Evolutionary conservation across 2,888 invertebrate species (phyloP).

Genomic region (Panzeria rudis): DNA sequence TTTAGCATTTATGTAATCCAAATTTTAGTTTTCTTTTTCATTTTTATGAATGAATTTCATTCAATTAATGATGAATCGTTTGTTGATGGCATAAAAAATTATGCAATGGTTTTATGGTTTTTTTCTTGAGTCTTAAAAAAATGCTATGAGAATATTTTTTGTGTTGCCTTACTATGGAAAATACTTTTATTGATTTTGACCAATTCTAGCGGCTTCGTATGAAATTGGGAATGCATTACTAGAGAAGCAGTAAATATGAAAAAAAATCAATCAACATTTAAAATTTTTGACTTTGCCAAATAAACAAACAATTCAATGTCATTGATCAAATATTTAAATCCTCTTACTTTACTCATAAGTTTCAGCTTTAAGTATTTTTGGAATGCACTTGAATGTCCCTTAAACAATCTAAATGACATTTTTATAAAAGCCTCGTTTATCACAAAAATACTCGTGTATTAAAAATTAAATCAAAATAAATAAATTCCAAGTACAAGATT

Average conservation of each 20-base stretch:
- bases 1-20: constrained; percentile 62
- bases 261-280: neutral
- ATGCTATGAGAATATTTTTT: constrained; percentile 50
- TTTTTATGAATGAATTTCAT: constrained; percentile 62
- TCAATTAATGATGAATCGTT: constrained; percentile 67
- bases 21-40: neutral
- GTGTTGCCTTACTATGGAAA: neutral
- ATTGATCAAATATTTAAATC: neutral
- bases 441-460: constrained; percentile 2
- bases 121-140: constrained; percentile 6
- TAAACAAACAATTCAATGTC: neutral
- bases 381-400: constrained; percentile 61
- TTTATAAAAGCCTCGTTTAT: neutral
- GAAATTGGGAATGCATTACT: neutral
- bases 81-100: constrained; percentile 23
- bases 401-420: constrained; percentile 31
- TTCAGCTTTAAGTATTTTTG: constrained; percentile 23
- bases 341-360: constrained; percentile 16
- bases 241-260: neutral
- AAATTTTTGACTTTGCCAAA: neutral
- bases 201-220: neutral
- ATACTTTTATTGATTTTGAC: neutral
- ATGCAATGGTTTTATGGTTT: constrained; percentile 48
- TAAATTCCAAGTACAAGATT: constrained; percentile 40
- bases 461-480: constrained; percentile 49